These are phyloP conservation scores for Danaus plexippus DNA, from an alignment of 1,140 invertebrate species.

Conservation along the genomic window DNA sequence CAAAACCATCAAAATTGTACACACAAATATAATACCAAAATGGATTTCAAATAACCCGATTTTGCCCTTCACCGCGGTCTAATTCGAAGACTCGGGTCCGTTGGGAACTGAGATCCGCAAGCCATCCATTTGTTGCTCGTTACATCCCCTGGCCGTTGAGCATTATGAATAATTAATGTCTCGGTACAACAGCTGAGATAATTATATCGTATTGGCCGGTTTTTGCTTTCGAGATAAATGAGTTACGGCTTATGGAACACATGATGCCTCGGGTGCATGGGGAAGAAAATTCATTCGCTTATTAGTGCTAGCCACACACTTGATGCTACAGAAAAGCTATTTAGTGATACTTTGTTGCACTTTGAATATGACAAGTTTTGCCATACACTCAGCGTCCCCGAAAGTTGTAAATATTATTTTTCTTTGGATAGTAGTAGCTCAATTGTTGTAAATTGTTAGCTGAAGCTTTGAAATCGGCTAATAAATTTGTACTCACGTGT, in stretches of 20 bases:
- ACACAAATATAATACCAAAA: slow-evolving; percentile 16
- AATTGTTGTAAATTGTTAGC: too few species aligned
- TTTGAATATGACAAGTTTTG: too few species aligned
- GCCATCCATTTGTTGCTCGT: slow-evolving; percentile 27
- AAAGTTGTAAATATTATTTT: too few species aligned
- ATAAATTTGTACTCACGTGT: slow-evolving; percentile 8
- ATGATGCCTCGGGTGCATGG: too few species aligned
- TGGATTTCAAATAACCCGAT: slow-evolving; percentile 6
- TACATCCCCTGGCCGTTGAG: slow-evolving; percentile 19
- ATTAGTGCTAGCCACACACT: too few species aligned
- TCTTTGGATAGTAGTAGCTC: too few species aligned
- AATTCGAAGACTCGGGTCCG: slow-evolving; percentile 16
- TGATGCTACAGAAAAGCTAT: too few species aligned
- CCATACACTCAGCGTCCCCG: too few species aligned
- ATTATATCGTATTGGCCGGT: slow-evolving; percentile 16
- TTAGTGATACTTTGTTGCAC: too few species aligned
- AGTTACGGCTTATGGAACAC: too few species aligned
- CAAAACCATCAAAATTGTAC: slow-evolving; percentile 7
- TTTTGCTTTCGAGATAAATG: slow-evolving; percentile 1
- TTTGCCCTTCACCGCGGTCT: slow-evolving; percentile 18
- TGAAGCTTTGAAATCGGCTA: neutral
- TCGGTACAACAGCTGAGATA: slow-evolving; percentile 20
- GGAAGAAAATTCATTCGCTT: too few species aligned
- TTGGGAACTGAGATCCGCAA: slow-evolving; percentile 15
- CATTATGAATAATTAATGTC: slow-evolving; percentile 30